Conservation (phyloP, 2,113 vertebrate genomes). For the Mus spicilegus region DNA sequence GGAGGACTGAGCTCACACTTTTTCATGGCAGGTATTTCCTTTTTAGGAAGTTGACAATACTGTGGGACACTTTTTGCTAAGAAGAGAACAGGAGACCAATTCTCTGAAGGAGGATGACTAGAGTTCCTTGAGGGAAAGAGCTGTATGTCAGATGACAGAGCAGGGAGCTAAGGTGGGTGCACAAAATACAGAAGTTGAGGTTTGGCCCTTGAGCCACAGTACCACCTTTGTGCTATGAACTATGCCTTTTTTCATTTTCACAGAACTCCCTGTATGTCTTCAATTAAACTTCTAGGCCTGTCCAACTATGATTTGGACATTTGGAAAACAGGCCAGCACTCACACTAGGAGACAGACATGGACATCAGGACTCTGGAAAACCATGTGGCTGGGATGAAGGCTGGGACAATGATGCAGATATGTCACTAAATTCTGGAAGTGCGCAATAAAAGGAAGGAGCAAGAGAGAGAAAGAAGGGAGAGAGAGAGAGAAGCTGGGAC, state of each 20-base stretch:
- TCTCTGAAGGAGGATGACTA: neutral
- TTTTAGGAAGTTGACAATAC: neutral
- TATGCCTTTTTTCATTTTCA: neutral
- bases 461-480: neutral
- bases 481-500: neutral
- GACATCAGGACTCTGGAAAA: neutral
- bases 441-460: neutral
- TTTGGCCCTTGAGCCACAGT: neutral
- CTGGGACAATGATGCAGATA: neutral
- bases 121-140: neutral
- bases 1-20: neutral
- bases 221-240: neutral
- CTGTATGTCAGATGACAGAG: neutral
- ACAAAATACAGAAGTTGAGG: neutral
- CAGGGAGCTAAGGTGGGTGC: neutral
- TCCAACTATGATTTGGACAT: slow-evolving; percentile 14
- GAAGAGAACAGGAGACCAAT: neutral
- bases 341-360: neutral
- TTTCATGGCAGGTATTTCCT: neutral
- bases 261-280: neutral
- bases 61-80: neutral
- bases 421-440: neutral
- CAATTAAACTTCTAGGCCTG: neutral
- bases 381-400: neutral
- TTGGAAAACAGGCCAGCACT: neutral